Evolutionary conservation across 2,888 invertebrate species (phyloP), one percentile per base, ranked within the genome.

Genomic region (Lypha dubia): DNA sequence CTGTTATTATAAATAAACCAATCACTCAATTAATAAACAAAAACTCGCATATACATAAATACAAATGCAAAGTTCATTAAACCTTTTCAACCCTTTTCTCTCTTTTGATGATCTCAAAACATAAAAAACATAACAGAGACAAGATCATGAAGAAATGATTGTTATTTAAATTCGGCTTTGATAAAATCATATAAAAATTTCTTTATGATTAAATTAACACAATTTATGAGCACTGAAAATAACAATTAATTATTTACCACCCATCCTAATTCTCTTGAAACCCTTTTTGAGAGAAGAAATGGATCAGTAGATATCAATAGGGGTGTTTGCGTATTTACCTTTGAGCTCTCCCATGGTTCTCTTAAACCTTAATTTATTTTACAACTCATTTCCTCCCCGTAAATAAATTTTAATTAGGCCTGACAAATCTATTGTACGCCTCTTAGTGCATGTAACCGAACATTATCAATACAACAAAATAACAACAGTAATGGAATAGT

Each of bases 321-420:
- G 80, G 80, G 63, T 77, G n/a, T n/a, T n/a, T 51, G 28, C 22
- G n/a, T n/a, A n/a, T n/a, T n/a, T 71, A 58, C 51, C 20, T 46
- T 51, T 22, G n/a, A 20, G 41, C 62, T 73, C 22, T 35, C 32
- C 49, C 2, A 28, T n/a, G 35, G 24, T 8, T 28, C 22, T 56
- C 3, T 22, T 44, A 20, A 28, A 24, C 22, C 32, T 35, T 53
- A 7, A 77, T 70, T 62, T 77, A 38, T 71, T 71, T 28, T 28
- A 28, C 28, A 58, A 11, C 32, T n/a, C 53, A 73, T 60, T 56
- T 79, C 46, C 44, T 63, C 73, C 79, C 71, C 73, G 24, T 73
- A 38, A 58, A 67, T 73, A 28, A 85, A 83, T 77, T 75, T 67
- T 60, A 87, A 87, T 87, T 83, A 67, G 71, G 85, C 87, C 71